Evolutionary conservation across 2,888 invertebrate genomes (phyloP).

Genomic region (Calephelis perditalis): DNA sequence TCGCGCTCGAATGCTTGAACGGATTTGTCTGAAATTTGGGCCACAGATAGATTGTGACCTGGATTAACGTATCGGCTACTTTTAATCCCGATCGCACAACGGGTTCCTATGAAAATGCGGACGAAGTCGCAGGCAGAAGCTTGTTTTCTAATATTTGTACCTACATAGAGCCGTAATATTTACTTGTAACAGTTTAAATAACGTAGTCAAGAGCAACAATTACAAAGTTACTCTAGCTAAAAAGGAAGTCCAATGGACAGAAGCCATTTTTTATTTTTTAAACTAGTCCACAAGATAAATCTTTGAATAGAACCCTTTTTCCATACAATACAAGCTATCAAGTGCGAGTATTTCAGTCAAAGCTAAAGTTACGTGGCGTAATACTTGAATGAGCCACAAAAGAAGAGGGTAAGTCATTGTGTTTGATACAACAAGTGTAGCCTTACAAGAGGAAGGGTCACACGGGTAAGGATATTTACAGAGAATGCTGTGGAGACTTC

Average conservation of each 20-base stretch:
- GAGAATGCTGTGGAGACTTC: slow-evolving; percentile 10
- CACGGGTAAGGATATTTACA: slow-evolving; percentile 30
- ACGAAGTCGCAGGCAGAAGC: too few relatives aligned
- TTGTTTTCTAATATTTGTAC: too few relatives aligned
- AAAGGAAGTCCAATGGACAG: background rate
- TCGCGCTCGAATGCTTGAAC: too few relatives aligned
- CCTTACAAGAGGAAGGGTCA: slow-evolving; percentile 41
- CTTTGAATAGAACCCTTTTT: slow-evolving; percentile 6
- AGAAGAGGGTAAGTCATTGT: slow-evolving; percentile 44
- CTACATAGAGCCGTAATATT: too few relatives aligned
- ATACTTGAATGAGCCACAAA: slow-evolving; percentile 38
- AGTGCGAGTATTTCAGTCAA: slow-evolving; percentile 4
- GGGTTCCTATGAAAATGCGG: too few relatives aligned
- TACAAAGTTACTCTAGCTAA: background rate
- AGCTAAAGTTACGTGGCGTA: slow-evolving; percentile 28
- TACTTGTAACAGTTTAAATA: too few relatives aligned
- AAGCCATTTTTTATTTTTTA: background rate
- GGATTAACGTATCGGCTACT: too few relatives aligned
- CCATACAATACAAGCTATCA: slow-evolving; percentile 3
- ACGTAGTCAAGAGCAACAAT: too few relatives aligned
- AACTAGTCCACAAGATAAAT: slow-evolving; percentile 3
- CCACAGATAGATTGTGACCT: too few relatives aligned
- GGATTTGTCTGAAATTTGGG: too few relatives aligned
- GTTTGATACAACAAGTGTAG: slow-evolving; percentile 46
- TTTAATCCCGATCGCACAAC: too few relatives aligned